These are phyloP conservation scores for Drosophila koepferae DNA, from an alignment of 2,888 invertebrate genomes.

Conservation along the genomic window DNA sequence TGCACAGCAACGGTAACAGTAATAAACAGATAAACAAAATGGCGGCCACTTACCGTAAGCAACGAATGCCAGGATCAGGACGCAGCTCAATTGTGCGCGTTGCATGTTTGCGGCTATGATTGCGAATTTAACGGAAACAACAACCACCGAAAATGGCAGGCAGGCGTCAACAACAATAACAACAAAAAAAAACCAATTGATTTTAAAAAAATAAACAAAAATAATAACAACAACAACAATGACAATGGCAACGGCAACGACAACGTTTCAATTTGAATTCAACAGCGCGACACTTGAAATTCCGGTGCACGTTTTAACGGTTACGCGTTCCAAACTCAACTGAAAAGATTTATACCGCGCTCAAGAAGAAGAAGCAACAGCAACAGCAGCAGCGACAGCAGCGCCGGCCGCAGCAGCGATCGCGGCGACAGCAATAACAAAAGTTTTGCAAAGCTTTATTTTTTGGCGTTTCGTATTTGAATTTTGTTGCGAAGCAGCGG, in stretches of 20 bases:
- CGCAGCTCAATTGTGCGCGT: conserved; percentile 58
- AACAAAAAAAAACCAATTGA: not conserved
- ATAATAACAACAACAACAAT: conserved; percentile 15
- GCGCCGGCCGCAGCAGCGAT: conserved; percentile 30
- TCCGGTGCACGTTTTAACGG: conserved; percentile 80
- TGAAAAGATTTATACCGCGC: conserved; percentile 80
- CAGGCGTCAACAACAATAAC: conserved; percentile 9
- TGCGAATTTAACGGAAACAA: conserved; percentile 11
- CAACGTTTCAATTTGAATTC: conserved; percentile 38
- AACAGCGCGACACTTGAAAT: conserved; percentile 45
- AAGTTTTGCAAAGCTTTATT: conserved; percentile 70
- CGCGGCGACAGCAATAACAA: conserved; percentile 44
- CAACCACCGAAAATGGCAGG: conserved; percentile 22
- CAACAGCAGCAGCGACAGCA: conserved; percentile 9
- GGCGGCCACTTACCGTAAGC: conserved; percentile 72
- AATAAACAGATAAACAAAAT: conserved; percentile 11
- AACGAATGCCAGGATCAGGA: conserved; percentile 69
- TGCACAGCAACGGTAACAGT: not conserved
- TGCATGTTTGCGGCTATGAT: conserved; percentile 60
- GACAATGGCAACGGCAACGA: conserved; percentile 6
- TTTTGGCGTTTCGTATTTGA: conserved; percentile 56
- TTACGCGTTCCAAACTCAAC: conserved; percentile 82
- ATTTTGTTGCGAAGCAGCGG: conserved; percentile 20
- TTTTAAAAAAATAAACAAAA: conserved; percentile 5
- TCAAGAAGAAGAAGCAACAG: conserved; percentile 73